Conservation (phyloP, 2,797 vertebrate species). For the Sciurus carolinensis region DNA sequence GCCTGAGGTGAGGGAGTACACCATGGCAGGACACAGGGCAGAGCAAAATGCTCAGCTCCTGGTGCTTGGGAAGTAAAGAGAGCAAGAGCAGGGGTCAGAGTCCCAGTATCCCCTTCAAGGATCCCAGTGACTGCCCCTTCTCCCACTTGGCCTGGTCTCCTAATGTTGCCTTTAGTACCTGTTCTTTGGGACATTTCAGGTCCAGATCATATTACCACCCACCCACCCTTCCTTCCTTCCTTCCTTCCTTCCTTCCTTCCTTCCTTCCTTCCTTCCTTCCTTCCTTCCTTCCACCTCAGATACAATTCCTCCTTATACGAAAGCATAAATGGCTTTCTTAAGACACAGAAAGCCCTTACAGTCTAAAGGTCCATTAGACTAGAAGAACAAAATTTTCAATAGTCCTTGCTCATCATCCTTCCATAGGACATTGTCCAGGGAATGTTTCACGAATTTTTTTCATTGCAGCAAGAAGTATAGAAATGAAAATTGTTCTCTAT, state of each 20-base stretch:
- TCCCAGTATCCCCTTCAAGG: neutral
- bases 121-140: neutral
- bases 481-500: neutral
- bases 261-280: neutral
- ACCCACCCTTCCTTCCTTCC: fast-evolving
- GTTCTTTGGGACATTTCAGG: neutral
- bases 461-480: neutral
- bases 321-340: neutral
- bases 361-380: neutral
- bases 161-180: neutral
- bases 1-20: too few species aligned
- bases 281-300: neutral
- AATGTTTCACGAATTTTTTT: neutral
- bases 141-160: neutral
- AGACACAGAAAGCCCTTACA: neutral
- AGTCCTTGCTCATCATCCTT: neutral
- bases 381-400: neutral
- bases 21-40: too few species aligned
- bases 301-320: neutral
- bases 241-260: fast-evolving
- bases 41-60: neutral
- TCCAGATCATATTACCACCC: neutral
- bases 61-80: neutral
- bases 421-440: neutral
- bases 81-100: too few species aligned